Conservation (phyloP, 2,797 vertebrate species). For the Amphiprion clarkii region DNA sequence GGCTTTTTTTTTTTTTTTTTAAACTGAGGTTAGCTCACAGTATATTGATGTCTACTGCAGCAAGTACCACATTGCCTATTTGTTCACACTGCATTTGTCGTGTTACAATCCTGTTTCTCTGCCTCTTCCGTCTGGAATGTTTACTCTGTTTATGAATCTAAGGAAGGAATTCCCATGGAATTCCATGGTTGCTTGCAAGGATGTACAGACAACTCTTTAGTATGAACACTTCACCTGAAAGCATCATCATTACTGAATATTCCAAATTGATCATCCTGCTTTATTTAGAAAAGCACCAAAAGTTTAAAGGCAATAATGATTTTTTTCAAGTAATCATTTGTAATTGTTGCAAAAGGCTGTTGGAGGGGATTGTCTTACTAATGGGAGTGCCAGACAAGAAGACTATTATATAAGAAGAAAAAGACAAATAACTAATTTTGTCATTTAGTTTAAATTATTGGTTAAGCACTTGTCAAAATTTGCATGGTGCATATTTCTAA, state of each 20-base stretch:
- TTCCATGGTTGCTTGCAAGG: constrained; percentile 19
- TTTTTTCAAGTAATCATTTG: no score
- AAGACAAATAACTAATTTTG: no score
- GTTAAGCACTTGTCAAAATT: no score
- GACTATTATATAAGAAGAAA: no score
- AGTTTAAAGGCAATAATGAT: no score
- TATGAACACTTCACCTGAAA: constrained; percentile 20
- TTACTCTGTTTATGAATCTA: constrained; percentile 22
- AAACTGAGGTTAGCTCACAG: constrained; percentile 61
- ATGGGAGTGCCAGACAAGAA: no score
- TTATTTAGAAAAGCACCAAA: not conserved
- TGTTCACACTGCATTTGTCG: constrained; percentile 32
- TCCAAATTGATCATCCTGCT: not conserved
- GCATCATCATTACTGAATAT: not conserved
- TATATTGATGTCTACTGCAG: constrained; percentile 49
- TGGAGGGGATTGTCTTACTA: no score
- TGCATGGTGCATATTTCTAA: no score
- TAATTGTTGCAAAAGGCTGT: no score
- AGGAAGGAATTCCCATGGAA: not conserved
- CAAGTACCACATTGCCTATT: constrained; percentile 33
- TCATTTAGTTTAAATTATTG: no score
- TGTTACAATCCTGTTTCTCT: constrained; percentile 27
- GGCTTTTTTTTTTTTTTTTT: constrained; percentile 27
- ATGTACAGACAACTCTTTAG: constrained; percentile 4
- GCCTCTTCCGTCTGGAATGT: constrained; percentile 60